Base-by-base conservation (phyloP, 2,113 vertebrate genomes). In the Periophthalmus modestus region DNA sequence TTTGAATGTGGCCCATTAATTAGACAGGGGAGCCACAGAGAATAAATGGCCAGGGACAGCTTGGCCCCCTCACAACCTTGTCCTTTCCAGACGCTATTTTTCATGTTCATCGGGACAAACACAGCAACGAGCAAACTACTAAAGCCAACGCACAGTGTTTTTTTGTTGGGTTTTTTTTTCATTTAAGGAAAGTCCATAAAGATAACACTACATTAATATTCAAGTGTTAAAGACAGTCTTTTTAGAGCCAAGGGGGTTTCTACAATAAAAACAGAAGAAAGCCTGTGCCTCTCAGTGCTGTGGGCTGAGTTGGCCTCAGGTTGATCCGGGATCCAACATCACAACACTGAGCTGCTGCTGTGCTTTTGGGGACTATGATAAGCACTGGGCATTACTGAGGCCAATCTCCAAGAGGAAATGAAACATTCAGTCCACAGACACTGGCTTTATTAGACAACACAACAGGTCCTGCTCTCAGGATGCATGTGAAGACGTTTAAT, bases 1-100 rank as follows among this genome's bases (percentile, higher is more conserved):
- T 95, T 95, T 93, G 90, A 96, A 94, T 90, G 94, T 93, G 91
- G 92, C 94, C 95, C 95, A 96, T 97, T 98, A 97, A 98, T 97
- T 98, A 97, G 95, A 96, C 94, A 94, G 93, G 91, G 93, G 93
- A 94, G 91, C 80, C 75, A 85, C 59, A 91, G 91, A 95, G 95
- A 96, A 96, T 94, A 94, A 95, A 95, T 89, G 93, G 89, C 90
- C 94, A 92, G 94, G 92, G 94, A 93, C 92, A 91, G 85, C 75
- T 87, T 91, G 85, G 78, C 87, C 90, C 91, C 90, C 81, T 87
- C 85, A 87, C 89, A 93, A 89, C 88, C 91, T 86, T 70, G 73
- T 85, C 92, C 86, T 85, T 88, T 79, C 80, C 89, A 88, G 85
- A 81, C 74, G 52, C 81, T 79, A 87, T 89, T 86, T 89, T 86